Percentiles rank a stretch among this genome's conserved stretches.
phyloP scores from a whole-genome alignment of 1,140 invertebrate species.

The Tetramorium parvispinum region DNA sequence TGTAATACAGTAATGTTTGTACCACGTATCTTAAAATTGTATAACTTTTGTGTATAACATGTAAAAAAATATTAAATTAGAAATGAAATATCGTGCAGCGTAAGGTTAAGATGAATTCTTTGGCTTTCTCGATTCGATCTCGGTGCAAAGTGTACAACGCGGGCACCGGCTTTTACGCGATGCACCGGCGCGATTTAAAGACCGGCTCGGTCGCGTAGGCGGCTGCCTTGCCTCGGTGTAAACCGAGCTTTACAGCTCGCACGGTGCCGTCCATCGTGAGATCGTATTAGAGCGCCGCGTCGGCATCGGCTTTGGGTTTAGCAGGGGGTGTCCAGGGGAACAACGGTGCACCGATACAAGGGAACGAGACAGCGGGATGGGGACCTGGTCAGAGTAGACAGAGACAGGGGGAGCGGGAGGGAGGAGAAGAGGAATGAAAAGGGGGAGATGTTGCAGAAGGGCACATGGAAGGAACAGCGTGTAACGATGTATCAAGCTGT shows the following conservation, averaged over 20 bases:
- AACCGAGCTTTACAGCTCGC: slow-evolving; percentile 72
- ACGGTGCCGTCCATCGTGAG: slow-evolving; percentile 70
- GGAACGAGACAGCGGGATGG: slow-evolving; percentile 15
- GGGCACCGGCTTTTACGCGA: slow-evolving; percentile 9
- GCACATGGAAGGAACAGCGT: slow-evolving; percentile 83
- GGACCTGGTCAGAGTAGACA: slow-evolving; percentile 24
- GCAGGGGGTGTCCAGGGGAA: slow-evolving; percentile 24
- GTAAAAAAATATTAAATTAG: background rate
- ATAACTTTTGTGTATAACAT: background rate
- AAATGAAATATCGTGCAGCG: background rate
- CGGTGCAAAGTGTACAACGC: slow-evolving; percentile 26
- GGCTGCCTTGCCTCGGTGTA: slow-evolving; percentile 64
- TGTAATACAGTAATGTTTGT: background rate
- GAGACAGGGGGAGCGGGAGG: background rate
- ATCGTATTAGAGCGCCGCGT: slow-evolving; percentile 72
- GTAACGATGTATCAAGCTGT: slow-evolving; percentile 86
- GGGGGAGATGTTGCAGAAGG: slow-evolving; percentile 63
- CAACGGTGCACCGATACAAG: slow-evolving; percentile 44
- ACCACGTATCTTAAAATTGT: background rate
- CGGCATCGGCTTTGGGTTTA: slow-evolving; percentile 67
- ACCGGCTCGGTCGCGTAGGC: slow-evolving; percentile 67
- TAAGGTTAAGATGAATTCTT: background rate
- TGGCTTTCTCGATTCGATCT: background rate
- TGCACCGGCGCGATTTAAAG: slow-evolving; percentile 65
- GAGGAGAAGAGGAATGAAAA: background rate